These are phyloP conservation scores for Ascaphus truei DNA, from an alignment of 2,113 vertebrate genomes.

Conservation along the genomic window DNA sequence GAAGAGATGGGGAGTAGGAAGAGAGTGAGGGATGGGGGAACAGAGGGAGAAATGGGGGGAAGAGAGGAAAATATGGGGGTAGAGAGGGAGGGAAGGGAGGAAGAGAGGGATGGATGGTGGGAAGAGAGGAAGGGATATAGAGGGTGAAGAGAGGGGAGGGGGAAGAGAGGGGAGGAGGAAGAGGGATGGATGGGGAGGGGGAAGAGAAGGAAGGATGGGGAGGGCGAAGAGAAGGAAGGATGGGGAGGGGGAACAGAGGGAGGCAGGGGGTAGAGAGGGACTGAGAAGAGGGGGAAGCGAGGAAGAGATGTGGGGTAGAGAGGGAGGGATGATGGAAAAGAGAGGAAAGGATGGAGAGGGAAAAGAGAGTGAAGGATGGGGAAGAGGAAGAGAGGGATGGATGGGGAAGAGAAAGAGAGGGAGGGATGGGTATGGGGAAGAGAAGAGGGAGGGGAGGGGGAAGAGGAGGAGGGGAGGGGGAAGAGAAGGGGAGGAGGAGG, in stretches of 20 bases:
- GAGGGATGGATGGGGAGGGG: too few species aligned
- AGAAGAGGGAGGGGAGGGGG: too few species aligned
- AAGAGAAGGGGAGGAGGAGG: too few species aligned
- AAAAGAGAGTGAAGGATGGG: neutral
- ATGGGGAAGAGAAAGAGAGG: too few species aligned
- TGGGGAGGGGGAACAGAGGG: neutral
- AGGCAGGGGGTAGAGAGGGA: too few species aligned
- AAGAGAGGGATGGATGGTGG: neutral
- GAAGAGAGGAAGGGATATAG: neutral
- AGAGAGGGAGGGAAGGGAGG: too few species aligned
- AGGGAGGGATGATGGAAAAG: too few species aligned
- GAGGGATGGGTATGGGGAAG: neutral
- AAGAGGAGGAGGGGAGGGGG: too few species aligned
- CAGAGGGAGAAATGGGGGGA: neutral
- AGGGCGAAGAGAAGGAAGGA: neutral
- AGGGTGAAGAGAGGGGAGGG: neutral
- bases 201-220: too few species aligned
- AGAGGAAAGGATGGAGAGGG: too few species aligned
- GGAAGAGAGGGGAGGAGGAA: neutral
- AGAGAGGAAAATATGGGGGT: neutral
- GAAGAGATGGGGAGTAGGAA: neutral
- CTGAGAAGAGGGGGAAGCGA: too few species aligned
- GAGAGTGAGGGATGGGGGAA: neutral
- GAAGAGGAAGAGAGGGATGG: neutral
- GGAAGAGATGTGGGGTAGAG: too few species aligned